A percentile compares a stretch with the other conserved stretches of the same genome.
These are phyloP conservation scores for Beris morrisii DNA, from an alignment of 2,888 invertebrate genomes.

Conservation along the genomic window DNA sequence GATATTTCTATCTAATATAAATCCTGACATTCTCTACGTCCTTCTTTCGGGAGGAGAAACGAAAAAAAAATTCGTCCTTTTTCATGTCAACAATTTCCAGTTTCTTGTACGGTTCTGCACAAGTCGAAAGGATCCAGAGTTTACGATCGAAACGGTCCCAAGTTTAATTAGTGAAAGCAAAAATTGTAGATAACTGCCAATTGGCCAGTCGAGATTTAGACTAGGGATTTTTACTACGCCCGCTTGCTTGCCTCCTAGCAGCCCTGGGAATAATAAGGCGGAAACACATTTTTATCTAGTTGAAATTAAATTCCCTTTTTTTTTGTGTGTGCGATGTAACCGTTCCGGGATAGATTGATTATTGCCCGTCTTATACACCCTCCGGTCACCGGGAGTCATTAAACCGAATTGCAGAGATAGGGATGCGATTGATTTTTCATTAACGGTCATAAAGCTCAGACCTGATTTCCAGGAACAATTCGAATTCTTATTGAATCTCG, in stretches of 20 bases:
- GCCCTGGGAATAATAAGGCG: conserved; percentile 5
- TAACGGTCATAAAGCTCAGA: conserved; percentile 14
- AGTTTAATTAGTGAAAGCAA: conserved; percentile 34
- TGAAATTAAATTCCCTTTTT: conserved; percentile 27
- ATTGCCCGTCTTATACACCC: conserved; percentile 9
- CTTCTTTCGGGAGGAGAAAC: conserved; percentile 2
- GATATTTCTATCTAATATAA: conserved; percentile 21
- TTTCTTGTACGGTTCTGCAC: conserved; percentile 1
- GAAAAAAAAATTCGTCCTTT: conserved; percentile 21
- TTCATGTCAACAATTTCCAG: conserved; percentile 17
- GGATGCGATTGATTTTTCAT: conserved; percentile 34
- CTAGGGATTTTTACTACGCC: conserved; percentile 6
- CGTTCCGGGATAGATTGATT: conserved; percentile 5
- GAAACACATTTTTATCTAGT: conserved; percentile 25
- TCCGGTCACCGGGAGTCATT: background rate
- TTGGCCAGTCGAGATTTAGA: conserved; percentile 29
- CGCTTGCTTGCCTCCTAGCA: background rate
- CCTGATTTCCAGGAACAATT: too few species aligned
- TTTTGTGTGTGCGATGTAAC: background rate
- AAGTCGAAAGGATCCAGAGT: conserved; percentile 17
- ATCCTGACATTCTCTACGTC: conserved; percentile 16
- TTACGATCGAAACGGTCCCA: conserved; percentile 15
- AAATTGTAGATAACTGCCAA: conserved; percentile 32
- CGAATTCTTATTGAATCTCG: too few species aligned
- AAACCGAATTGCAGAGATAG: background rate